Evolutionary conservation across 2,113 vertebrate genomes (phyloP).

Genomic region (Cardinalis cardinalis): DNA sequence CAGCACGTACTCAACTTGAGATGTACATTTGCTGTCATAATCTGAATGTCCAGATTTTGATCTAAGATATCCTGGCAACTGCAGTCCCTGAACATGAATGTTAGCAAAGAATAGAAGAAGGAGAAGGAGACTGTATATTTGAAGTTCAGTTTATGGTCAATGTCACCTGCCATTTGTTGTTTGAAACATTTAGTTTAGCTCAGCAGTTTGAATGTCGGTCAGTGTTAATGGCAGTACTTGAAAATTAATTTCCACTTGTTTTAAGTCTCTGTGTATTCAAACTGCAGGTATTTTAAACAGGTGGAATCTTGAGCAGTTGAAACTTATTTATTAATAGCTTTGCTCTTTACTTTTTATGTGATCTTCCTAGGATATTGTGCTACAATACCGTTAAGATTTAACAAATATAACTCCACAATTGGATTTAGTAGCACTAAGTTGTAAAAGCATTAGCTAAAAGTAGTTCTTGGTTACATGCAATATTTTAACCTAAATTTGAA

Average conservation of each 20-base stretch:
- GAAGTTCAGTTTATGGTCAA: neutral
- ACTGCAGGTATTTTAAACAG: constrained; percentile 52
- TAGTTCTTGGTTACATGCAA: constrained; percentile 10
- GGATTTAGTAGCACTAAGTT: constrained; percentile 20
- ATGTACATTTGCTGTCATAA: neutral
- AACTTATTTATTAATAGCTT: constrained; percentile 43
- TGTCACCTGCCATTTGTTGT: neutral
- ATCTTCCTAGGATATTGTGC: constrained; percentile 20
- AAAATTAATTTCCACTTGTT: neutral
- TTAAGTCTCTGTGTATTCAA: neutral
- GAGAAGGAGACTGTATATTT: neutral
- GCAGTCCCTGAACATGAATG: neutral
- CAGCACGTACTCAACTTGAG: neutral
- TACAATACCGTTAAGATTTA: neutral
- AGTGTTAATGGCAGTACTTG: neutral
- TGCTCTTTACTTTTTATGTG: constrained; percentile 4
- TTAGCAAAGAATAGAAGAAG: neutral
- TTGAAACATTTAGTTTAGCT: neutral
- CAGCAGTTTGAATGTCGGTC: neutral
- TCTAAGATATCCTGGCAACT: neutral
- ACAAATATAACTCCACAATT: neutral
- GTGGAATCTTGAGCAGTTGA: constrained; percentile 49
- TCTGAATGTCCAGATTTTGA: neutral
- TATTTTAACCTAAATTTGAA: constrained; percentile 13
- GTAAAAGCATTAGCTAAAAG: constrained; percentile 17